Percentiles rank a stretch among this genome's conserved stretches.
phyloP scores from a whole-genome alignment of 2,888 invertebrate genomes.

The Elysia crispata region DNA sequence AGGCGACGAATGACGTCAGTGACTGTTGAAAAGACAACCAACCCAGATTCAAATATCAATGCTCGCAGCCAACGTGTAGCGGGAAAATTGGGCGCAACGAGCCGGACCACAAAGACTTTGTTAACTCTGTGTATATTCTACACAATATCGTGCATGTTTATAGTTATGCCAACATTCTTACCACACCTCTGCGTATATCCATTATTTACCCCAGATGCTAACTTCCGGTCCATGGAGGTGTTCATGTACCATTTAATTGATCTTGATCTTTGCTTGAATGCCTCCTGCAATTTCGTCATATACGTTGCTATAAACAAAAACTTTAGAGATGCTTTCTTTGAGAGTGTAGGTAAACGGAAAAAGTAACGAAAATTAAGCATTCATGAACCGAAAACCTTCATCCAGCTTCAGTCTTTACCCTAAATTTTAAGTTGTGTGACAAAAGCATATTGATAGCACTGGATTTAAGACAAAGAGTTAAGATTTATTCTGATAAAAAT shows the following conservation, averaged over 20 bases:
- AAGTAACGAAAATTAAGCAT: no score
- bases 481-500: no score
- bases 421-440: no score
- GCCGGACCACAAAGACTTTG: conserved; percentile 39
- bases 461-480: no score
- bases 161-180: conserved; percentile 24
- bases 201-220: neutral
- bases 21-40: no score
- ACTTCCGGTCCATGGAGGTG: conserved; percentile 19
- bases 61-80: no score
- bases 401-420: no score
- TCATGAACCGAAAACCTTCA: no score
- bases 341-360: no score
- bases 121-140: conserved; percentile 36
- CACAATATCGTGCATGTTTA: conserved; percentile 22
- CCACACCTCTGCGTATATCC: conserved; percentile 32
- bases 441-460: no score
- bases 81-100: neutral
- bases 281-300: conserved; percentile 36
- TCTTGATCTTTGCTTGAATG: conserved; percentile 35
- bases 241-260: conserved; percentile 38
- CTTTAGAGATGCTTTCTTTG: conserved; percentile 34
- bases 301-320: conserved; percentile 42
- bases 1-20: conserved; percentile 17
- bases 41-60: no score